phyloP scores from a whole-genome alignment of 53 echinoderm and acorn worm species.

The Paracentrotus lividus region DNA sequence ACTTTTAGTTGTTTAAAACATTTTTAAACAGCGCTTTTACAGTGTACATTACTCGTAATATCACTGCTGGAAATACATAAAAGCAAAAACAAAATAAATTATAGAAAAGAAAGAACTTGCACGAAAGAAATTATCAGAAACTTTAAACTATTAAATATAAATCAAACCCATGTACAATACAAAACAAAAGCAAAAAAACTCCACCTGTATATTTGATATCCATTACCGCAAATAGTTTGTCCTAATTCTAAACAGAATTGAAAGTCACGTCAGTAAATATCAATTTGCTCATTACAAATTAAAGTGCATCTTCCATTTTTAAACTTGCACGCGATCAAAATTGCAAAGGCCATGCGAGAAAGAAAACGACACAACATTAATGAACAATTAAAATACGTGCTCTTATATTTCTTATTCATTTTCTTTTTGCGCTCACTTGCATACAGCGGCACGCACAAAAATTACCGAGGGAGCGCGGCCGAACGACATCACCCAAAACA shows the following conservation, averaged over 20 bases:
- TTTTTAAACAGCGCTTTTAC: no score
- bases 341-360: no score
- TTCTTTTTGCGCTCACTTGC: neutral
- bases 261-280: neutral
- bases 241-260: neutral
- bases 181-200: neutral
- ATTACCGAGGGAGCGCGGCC: neutral
- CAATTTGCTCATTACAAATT: constrained; percentile 11
- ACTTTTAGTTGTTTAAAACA: no score
- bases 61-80: neutral
- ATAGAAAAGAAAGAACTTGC: no score
- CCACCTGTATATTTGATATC: no score
- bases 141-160: neutral
- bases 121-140: neutral
- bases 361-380: neutral
- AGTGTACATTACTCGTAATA: neutral
- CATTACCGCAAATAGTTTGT: neutral
- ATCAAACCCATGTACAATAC: neutral
- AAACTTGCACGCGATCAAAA: neutral
- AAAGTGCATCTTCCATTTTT: neutral
- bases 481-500: neutral
- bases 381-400: neutral
- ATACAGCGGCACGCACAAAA: constrained; percentile 1
- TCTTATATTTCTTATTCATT: constrained; percentile 5
- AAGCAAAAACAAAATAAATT: no score